These are phyloP conservation scores for Andrena bicolor DNA, from an alignment of 2,888 invertebrate genomes.

Conservation along the genomic window DNA sequence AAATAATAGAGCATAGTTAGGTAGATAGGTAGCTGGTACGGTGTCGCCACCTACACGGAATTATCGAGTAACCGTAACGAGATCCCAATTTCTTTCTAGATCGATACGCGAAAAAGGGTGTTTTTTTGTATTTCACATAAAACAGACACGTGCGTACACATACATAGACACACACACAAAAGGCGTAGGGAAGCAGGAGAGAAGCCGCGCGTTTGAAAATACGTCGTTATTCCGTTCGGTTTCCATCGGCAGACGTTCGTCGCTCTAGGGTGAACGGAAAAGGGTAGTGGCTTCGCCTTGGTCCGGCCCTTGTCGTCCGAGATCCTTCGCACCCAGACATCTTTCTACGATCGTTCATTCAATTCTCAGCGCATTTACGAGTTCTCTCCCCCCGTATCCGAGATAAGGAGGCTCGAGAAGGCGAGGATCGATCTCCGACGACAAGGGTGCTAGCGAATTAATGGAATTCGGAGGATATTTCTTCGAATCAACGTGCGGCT, in stretches of 20 bases:
- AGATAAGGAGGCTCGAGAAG: not conserved
- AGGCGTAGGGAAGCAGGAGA: not conserved
- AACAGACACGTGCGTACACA: conserved; percentile 1
- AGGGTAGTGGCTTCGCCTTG: conserved; percentile 28
- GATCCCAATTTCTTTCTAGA: conserved; percentile 49
- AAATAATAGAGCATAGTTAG: conserved; percentile 55
- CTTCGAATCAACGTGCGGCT: conserved; percentile 60
- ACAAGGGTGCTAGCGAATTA: conserved; percentile 2
- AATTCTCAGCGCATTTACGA: conserved; percentile 18
- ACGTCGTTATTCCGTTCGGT: conserved; percentile 59
- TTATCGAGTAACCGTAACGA: conserved; percentile 63
- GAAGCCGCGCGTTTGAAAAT: conserved; percentile 24
- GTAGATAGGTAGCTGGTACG: conserved; percentile 56
- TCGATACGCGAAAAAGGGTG: conserved; percentile 16
- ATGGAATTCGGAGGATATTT: conserved; percentile 52
- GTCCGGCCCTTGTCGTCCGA: conserved; percentile 43
- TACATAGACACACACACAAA: conserved; percentile 1
- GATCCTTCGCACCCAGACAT: conserved; percentile 34
- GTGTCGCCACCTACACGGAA: conserved; percentile 51
- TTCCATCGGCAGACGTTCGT: conserved; percentile 68
- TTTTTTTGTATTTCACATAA: conserved; percentile 32
- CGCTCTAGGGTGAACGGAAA: conserved; percentile 20
- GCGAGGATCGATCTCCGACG: conserved; percentile 28
- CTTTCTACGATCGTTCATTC: conserved; percentile 40
- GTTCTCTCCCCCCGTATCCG: not conserved